A percentile compares a stretch with the other conserved stretches of the same genome.
Conservation (phyloP, 2,797 vertebrate genomes). For the Perdix hodgsoniae region DNA sequence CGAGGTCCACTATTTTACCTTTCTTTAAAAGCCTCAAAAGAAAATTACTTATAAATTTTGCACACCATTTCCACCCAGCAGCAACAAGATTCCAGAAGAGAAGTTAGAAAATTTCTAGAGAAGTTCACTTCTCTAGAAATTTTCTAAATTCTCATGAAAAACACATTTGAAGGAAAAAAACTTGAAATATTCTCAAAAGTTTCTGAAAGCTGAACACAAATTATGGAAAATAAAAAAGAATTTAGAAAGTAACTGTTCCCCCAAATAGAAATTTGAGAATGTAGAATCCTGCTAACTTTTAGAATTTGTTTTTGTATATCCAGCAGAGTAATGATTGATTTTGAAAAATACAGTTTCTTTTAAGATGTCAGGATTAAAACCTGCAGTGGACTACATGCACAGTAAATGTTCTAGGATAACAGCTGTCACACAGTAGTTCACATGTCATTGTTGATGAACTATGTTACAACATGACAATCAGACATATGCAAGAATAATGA, state of each 20-base stretch:
- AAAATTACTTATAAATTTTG: constrained; percentile 54
- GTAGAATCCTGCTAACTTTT: not conserved
- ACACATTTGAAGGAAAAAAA: not conserved
- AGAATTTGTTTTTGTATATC: not conserved
- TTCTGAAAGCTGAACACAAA: not conserved
- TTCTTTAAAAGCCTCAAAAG: constrained; percentile 73
- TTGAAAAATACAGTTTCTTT: not conserved
- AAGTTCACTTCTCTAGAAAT: not conserved
- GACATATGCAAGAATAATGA: not conserved
- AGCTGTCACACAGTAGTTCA: not conserved
- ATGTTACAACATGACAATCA: not conserved
- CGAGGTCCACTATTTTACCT: constrained; percentile 57
- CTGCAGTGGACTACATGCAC: not conserved
- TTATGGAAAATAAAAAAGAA: not conserved
- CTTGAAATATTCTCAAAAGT: not conserved
- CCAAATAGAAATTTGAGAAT: not conserved
- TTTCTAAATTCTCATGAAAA: not conserved
- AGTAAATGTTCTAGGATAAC: not conserved
- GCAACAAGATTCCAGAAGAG: not conserved
- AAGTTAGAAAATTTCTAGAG: no score
- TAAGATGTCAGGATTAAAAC: not conserved
- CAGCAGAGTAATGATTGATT: not conserved
- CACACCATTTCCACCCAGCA: constrained; percentile 27
- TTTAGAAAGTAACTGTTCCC: not conserved
- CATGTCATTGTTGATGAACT: not conserved